These are phyloP conservation scores for Dendrocincla tyrannina DNA, from an alignment of 2,797 vertebrate species.

Conservation along the genomic window DNA sequence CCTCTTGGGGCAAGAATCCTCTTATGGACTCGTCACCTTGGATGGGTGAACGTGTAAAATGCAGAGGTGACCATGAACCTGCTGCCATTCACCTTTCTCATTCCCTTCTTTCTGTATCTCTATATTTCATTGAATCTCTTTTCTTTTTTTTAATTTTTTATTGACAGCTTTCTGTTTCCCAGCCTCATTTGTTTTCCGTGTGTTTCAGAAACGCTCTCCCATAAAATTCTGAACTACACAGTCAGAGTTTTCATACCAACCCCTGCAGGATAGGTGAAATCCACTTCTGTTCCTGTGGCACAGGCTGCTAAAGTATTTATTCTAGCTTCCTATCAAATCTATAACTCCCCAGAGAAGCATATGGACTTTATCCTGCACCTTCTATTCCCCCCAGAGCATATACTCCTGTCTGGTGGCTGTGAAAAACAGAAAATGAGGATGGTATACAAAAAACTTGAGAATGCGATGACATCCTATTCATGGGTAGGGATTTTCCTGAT, in stretches of 20 bases:
- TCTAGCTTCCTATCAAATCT: background rate
- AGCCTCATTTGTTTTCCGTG: background rate
- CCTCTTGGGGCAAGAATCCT: background rate
- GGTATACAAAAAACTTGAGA: constrained; percentile 5
- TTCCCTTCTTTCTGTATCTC: background rate
- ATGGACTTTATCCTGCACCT: constrained; percentile 39
- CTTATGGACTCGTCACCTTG: background rate
- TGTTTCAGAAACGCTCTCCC: background rate
- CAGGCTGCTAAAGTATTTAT: background rate
- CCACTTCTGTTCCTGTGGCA: constrained; percentile 7
- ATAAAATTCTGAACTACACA: background rate
- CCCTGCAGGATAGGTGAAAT: constrained; percentile 25
- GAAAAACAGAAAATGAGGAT: constrained; percentile 23
- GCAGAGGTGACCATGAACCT: background rate
- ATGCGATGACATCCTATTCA: background rate
- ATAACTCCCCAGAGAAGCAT: constrained; percentile 29
- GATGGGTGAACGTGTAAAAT: background rate
- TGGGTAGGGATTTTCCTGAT: constrained; percentile 11
- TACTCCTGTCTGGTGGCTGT: background rate
- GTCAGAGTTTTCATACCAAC: background rate
- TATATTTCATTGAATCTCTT: background rate
- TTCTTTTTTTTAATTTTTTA: background rate
- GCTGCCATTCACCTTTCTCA: background rate
- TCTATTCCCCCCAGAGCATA: constrained; percentile 14
- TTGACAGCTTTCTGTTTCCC: background rate